Evolutionary conservation across 2,888 invertebrate species (phyloP), one percentile per base, ranked within the genome.

Genomic region (Noctua fimbriata): DNA sequence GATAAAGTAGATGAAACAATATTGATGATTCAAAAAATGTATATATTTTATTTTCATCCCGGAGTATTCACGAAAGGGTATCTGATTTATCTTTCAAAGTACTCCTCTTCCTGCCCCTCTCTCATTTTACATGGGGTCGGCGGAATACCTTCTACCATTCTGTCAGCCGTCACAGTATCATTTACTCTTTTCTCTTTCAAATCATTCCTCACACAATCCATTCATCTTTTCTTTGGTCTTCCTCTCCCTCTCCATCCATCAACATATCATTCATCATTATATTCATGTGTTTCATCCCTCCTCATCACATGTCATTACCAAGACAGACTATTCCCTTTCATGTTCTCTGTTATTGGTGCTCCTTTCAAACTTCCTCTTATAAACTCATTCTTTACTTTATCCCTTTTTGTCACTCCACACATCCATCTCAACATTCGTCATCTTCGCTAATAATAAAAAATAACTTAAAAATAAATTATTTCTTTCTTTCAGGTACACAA

Each of bases 401-500:
- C 10, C 24, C 10, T 24, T 55, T 3, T 55, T 24, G 2, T 55
- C 52, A 41, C 9, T 41, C 41, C 9, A 41, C 41, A 41, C 41
- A 41, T 9, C 9, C 41, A 41, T 41, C 41, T 41, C 41, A 41
- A 41, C 41, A 41, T 49, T 49, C 49, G 0, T 49, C 12, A 10
- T 41, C 49, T 18, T 18, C 16, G 49, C 16, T 5, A 18, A 16
- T 0, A 16, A 49, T 2, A 44, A 49, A 18, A 49, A 60, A 16
- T 14, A 10, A 58, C 36, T 36, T 58, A 28, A 18, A 2, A 44
- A 70, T 28, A 55, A n/a, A 71, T 44, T 4, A 36, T 47, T 21
- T 69, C 63, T 85, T 82, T 85, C 67, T 93, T 92, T 16, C 93
- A 94, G 94, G 90, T 92, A 91, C 69, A 85, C 69, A 85, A 73